These are phyloP conservation scores for Ammodytes dubius DNA, from an alignment of 2,113 vertebrate genomes.

Conservation along the genomic window DNA sequence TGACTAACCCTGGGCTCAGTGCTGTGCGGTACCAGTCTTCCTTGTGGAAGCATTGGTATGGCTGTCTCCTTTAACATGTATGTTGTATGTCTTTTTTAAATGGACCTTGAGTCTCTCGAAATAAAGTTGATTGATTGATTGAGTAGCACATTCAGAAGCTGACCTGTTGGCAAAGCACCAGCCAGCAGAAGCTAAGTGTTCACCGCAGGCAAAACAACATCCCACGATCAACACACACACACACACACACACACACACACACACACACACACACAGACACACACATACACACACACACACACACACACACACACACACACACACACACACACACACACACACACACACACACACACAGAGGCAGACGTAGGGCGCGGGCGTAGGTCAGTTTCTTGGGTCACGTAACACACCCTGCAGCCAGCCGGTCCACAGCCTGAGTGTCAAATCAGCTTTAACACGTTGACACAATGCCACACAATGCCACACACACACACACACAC, in stretches of 20 bases:
- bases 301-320: constrained; percentile 21
- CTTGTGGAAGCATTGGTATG: too few relatives aligned
- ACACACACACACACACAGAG: constrained; percentile 27
- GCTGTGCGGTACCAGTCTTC: too few relatives aligned
- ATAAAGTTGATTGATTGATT: too few relatives aligned
- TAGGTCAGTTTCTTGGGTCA: constrained; percentile 71
- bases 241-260: constrained; percentile 15
- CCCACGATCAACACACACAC: constrained; percentile 48
- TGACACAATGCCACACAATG: constrained; percentile 43
- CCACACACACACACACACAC: constrained; percentile 1
- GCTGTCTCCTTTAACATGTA: too few relatives aligned
- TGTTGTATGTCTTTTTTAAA: too few relatives aligned
- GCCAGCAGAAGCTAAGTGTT: constrained; percentile 62
- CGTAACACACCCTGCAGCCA: constrained; percentile 69
- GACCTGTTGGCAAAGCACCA: constrained; percentile 72
- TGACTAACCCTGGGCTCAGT: too few relatives aligned
- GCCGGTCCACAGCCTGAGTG: constrained; percentile 62
- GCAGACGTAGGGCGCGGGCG: constrained; percentile 58
- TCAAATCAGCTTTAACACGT: constrained; percentile 70
- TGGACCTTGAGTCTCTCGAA: too few relatives aligned
- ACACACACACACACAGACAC: constrained; percentile 20
- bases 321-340: constrained; percentile 13
- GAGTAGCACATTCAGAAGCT: constrained; percentile 61
- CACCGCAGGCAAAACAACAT: constrained; percentile 69
- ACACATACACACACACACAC: constrained; percentile 28